phyloP scores from a whole-genome alignment of 35 echinoderm and acorn worm genomes.

The Hemicentrotus pulcherrimus region DNA sequence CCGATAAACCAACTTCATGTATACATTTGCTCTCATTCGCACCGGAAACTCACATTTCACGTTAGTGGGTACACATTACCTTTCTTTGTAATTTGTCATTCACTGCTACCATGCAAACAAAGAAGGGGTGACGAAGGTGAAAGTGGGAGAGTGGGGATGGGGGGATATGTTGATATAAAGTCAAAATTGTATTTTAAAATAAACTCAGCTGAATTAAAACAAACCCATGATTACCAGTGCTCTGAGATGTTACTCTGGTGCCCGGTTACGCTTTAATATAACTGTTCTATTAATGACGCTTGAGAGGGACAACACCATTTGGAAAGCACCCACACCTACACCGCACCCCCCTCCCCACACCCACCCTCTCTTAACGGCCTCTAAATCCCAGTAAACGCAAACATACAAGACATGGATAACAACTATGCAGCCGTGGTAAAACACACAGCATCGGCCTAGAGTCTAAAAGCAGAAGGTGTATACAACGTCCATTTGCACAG shows the following conservation, averaged over 20 bases:
- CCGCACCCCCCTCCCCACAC: too few species aligned
- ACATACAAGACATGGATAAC: not conserved
- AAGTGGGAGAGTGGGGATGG: not conserved
- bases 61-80: not conserved
- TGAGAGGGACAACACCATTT: too few species aligned
- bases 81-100: not conserved
- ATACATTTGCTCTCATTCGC: not conserved
- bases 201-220: not conserved
- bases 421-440: not conserved
- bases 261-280: too few species aligned
- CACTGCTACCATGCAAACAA: not conserved
- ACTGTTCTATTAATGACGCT: too few species aligned
- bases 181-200: not conserved
- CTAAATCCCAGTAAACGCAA: not conserved
- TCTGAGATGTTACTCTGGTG: too few species aligned
- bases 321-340: too few species aligned
- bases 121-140: not conserved
- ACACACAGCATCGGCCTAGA: not conserved
- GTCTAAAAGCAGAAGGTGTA: not conserved
- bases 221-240: not conserved
- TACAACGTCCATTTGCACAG: conserved; percentile 5
- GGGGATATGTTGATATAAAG: not conserved
- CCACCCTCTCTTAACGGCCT: not conserved
- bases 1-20: not conserved
- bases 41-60: not conserved